Conservation (phyloP, 2,113 vertebrate species). For the Lontra canadensis region DNA sequence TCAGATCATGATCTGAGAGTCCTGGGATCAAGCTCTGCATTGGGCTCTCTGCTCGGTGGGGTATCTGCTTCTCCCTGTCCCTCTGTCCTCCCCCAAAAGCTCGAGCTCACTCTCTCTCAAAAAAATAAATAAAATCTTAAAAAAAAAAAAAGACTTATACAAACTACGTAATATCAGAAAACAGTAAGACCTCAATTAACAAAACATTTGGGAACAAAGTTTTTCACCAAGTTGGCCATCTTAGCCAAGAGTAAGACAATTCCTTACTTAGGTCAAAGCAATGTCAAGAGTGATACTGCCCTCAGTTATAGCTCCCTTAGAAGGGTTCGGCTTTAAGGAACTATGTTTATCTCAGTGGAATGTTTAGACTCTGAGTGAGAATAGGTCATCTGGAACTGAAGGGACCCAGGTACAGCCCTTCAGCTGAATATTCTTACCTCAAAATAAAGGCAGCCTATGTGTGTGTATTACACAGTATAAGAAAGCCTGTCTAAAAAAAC, state of each 20-base stretch:
- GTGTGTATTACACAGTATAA: neutral
- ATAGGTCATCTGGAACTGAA: neutral
- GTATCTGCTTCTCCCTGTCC: neutral
- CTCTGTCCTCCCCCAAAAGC: neutral
- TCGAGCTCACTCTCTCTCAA: too few species aligned
- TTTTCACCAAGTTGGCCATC: neutral
- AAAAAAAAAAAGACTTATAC: neutral
- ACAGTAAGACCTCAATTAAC: neutral
- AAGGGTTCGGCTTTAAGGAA: neutral
- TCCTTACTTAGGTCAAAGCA: neutral
- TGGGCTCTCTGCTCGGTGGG: neutral
- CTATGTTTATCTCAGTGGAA: neutral
- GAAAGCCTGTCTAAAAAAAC: neutral
- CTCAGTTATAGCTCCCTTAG: neutral
- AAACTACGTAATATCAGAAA: conserved; percentile 5
- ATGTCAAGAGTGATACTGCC: neutral
- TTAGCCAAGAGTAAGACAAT: neutral
- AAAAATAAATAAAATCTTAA: too few species aligned
- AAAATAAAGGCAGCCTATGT: neutral
- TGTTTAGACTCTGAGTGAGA: neutral
- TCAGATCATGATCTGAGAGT: neutral
- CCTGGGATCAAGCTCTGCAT: neutral
- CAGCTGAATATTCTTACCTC: neutral
- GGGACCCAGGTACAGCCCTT: neutral
- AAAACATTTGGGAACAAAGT: neutral